phyloP scores from a whole-genome alignment of 2,888 invertebrate species.

The Aphidius colemani region DNA sequence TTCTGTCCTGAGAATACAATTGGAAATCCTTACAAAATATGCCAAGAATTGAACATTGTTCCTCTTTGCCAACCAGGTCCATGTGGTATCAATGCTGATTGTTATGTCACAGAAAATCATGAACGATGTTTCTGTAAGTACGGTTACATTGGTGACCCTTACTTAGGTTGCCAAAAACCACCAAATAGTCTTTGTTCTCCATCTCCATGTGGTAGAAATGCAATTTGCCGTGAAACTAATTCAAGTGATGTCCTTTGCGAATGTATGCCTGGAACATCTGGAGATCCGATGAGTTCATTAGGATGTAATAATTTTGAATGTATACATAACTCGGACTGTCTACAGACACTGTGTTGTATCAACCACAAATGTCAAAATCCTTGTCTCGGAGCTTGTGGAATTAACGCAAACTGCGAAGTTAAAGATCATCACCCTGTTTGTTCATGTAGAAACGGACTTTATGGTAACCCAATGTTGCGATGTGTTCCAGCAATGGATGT shows the following conservation, averaged over 20 bases:
- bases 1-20: slow-evolving; percentile 82
- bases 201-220: slow-evolving; percentile 81
- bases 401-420: slow-evolving; percentile 74
- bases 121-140: slow-evolving; percentile 83
- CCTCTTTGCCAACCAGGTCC: slow-evolving; percentile 80
- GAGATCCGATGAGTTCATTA: slow-evolving; percentile 73
- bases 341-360: slow-evolving; percentile 74
- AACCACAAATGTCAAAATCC: slow-evolving; percentile 81
- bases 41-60: slow-evolving; percentile 65
- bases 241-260: slow-evolving; percentile 74
- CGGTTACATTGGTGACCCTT: slow-evolving; percentile 80
- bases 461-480: slow-evolving; percentile 78
- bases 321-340: slow-evolving; percentile 79
- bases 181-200: slow-evolving; percentile 75
- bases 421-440: slow-evolving; percentile 82
- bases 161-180: slow-evolving; percentile 74
- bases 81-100: slow-evolving; percentile 82
- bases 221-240: slow-evolving; percentile 71
- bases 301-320: slow-evolving; percentile 84
- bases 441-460: slow-evolving; percentile 72
- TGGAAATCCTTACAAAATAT: slow-evolving; percentile 83
- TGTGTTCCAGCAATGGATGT: slow-evolving; percentile 68
- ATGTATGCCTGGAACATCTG: slow-evolving; percentile 76
- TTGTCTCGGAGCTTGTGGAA: slow-evolving; percentile 81
- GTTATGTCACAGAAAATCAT: slow-evolving; percentile 79